Percentiles rank a stretch among this genome's conserved stretches.
These are phyloP conservation scores for Diarsia mendica DNA, from an alignment of 2,888 invertebrate genomes.

Conservation along the genomic window DNA sequence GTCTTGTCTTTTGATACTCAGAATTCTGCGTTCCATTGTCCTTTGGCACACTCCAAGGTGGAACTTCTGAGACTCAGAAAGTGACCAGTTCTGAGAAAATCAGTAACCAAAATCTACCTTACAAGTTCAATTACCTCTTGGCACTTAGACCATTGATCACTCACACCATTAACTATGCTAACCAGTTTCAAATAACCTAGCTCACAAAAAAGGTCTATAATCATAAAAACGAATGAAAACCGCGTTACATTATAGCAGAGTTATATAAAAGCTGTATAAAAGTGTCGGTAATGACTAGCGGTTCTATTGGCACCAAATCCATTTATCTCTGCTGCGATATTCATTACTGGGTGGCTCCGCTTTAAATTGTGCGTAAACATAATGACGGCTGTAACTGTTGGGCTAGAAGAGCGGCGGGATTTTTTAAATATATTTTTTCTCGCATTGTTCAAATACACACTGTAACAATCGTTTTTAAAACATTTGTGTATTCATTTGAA, in stretches of 20 bases:
- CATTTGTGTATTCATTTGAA: no score
- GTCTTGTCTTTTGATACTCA: no score
- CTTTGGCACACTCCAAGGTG: no score
- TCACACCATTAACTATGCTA: neutral
- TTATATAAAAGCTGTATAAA: slow-evolving; percentile 51
- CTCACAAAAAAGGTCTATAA: slow-evolving; percentile 26
- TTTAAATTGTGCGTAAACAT: slow-evolving; percentile 84
- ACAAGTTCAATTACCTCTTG: neutral
- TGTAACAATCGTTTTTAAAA: no score
- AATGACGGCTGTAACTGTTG: slow-evolving; percentile 74
- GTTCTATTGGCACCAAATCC: slow-evolving; percentile 75
- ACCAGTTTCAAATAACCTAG: slow-evolving; percentile 10
- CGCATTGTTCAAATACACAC: no score
- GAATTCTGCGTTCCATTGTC: no score
- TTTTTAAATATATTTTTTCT: no score
- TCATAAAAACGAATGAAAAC: slow-evolving; percentile 46
- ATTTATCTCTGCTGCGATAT: slow-evolving; percentile 77
- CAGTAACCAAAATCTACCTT: neutral
- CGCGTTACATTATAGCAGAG: slow-evolving; percentile 25
- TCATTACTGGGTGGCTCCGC: slow-evolving; percentile 76
- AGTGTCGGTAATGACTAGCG: slow-evolving; percentile 59
- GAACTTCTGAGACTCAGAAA: no score
- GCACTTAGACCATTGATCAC: slow-evolving; percentile 2
- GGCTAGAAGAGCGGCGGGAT: slow-evolving; percentile 62
- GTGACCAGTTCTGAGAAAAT: no score